Conservation (phyloP, 2,797 vertebrate species). For the Tiaroga cobitis region DNA sequence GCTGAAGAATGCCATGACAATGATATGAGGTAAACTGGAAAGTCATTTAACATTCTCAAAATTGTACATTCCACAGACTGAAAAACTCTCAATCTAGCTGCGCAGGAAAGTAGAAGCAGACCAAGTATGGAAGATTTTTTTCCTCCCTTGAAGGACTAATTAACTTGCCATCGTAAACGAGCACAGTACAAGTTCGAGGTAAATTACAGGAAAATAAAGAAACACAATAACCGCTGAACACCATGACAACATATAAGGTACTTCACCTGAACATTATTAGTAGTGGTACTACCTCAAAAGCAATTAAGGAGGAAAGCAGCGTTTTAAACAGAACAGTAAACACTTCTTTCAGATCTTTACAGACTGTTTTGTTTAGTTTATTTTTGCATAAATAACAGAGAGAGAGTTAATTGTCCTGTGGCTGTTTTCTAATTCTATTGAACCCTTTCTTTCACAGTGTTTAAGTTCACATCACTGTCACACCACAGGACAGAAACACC, state of each 20-base stretch:
- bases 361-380: constrained; percentile 41
- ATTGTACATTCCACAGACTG: constrained; percentile 43
- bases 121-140: constrained; percentile 13
- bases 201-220: constrained; percentile 52
- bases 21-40: constrained; percentile 54
- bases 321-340: constrained; percentile 68
- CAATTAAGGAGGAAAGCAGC: constrained; percentile 56
- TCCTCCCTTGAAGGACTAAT: constrained; percentile 45
- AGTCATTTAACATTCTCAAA: constrained; percentile 36
- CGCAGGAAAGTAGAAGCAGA: neutral
- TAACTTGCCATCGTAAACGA: constrained; percentile 45
- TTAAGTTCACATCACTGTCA: constrained; percentile 2
- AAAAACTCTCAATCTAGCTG: constrained; percentile 16
- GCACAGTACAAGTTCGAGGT: constrained; percentile 22
- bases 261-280: constrained; percentile 64
- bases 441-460: constrained; percentile 3
- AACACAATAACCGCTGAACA: constrained; percentile 58
- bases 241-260: constrained; percentile 58
- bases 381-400: constrained; percentile 59
- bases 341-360: constrained; percentile 64
- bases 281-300: constrained; percentile 34
- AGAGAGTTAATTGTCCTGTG: constrained; percentile 61
- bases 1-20: constrained; percentile 48
- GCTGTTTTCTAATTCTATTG: neutral
- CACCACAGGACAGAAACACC: constrained; percentile 10